Evolutionary conservation across 2,797 vertebrate species (phyloP), one percentile per base, ranked within the genome.

Genomic region (Pterois miles): DNA sequence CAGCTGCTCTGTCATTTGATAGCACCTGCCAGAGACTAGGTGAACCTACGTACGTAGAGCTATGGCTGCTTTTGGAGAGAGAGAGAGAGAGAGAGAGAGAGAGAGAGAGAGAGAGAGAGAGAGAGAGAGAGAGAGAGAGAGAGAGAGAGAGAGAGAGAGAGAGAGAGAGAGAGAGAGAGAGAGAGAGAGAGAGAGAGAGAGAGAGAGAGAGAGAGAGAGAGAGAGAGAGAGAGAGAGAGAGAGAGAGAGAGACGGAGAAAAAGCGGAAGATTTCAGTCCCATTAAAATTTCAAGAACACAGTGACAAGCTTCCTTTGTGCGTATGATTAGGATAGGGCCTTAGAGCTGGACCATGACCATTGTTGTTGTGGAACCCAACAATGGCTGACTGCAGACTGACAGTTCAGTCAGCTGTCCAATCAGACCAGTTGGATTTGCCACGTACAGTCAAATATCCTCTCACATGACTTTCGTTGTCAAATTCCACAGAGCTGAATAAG

Each of bases 231-330:
- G 60, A 33, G 54, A 72, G 65, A 68, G 60, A 50, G 60, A 65
- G 59, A 73, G 12, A 62, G 33, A 77, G 22, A 60, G 64, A 69
- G 54, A 59, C 53, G 76, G 73, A 60, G 84, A 57, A 69, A 82
- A 72, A 81, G 78, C 40, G 29, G 81, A 85, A 65, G 84, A 88
- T 89, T 91, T 86, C 82, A 69, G 80, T 71, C 66, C 46, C 65
- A 86, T 95, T 76, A 96, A 95, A 93, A 90, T 93, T 96, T 95
- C 63, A 95, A 84, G 75, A 59, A 31, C 14, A 31, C 64, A 52
- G 76, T 86, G 90, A 90, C 85, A 79, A 78, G 83, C 78, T 89
- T 88, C 84, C 85, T 91, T 94, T 94, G 89, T 92, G 78, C 57
- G 40, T 71, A 80, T 83, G 84, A 86, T 81, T 79, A 82, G 80